Evolutionary conservation across 1,140 invertebrate genomes (phyloP).

Genomic region (Heliconius himera): DNA sequence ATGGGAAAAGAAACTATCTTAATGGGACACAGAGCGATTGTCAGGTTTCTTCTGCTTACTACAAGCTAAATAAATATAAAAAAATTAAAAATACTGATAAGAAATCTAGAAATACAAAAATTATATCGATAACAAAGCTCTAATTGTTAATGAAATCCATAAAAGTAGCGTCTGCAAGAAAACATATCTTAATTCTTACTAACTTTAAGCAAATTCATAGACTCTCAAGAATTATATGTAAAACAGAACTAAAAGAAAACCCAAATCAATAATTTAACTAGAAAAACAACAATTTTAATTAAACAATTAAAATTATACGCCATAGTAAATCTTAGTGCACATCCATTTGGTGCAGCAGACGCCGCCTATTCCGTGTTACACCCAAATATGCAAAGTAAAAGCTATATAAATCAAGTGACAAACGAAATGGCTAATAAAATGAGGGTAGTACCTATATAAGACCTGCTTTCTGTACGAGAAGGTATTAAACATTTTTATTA

Average conservation of each 20-base stretch:
- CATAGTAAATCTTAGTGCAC: constrained; percentile 23
- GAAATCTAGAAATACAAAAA: too few relatives aligned
- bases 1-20: too few relatives aligned
- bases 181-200: too few relatives aligned
- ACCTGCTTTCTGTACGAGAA: not conserved
- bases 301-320: constrained; percentile 11
- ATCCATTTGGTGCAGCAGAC: constrained; percentile 23
- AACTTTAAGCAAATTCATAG: too few relatives aligned
- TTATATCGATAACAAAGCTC: too few relatives aligned
- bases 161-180: too few relatives aligned
- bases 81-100: too few relatives aligned
- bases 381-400: constrained; percentile 23
- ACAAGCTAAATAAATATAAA: too few relatives aligned
- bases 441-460: not conserved
- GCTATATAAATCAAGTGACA: constrained; percentile 49
- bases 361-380: constrained; percentile 40
- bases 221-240: too few relatives aligned
- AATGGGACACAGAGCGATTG: too few relatives aligned
- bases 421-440: constrained; percentile 45
- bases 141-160: too few relatives aligned
- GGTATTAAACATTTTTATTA: not conserved
- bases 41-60: too few relatives aligned
- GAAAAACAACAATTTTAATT: constrained; percentile 5
- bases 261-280: not conserved
- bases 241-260: not conserved